Base-by-base conservation (phyloP, 2,113 vertebrate species). In the Argyrosomus japonicus region DNA sequence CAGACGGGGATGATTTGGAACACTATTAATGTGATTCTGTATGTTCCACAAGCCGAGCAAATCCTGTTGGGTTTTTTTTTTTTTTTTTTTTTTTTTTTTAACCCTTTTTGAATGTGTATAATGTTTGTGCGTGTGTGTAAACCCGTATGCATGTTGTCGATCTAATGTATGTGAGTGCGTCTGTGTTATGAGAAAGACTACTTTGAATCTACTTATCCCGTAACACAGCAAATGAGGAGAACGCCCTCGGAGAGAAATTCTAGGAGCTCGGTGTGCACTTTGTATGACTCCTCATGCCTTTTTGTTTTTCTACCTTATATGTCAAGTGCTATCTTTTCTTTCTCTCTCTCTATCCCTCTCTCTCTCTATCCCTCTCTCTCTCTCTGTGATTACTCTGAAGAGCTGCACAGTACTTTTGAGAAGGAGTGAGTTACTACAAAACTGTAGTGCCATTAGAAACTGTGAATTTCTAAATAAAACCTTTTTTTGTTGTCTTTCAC, bases 391-490 rank as follows among this genome's bases (percentile, higher is more conserved):
- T 81, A 84, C 85, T 93, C 83, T 91, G 48, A 92, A 87, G 84
- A 92, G 89, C 94, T 85, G 94, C 95, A 95, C 89, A 91, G 89
- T 92, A 93, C 94, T 95, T 94, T 95, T 94, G 93, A 96, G 94
- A 93, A 94, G 91, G 92, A 96, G 91, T 90, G 94, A 96, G 89
- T 96, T 96, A 97, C 97, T 97, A 96, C 97, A 92, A 94, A 96
- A 77, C 50, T 97, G 97, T 98, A 98, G 97, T 98, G 96, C 97
- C 96, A 97, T 97, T 99, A 99, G 97, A 99, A 99, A 99, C 98
- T 99, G 98, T 99, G 98, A 99, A 99, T 99, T 99, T 99, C 96
- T 97, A 97, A 99, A 99, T 99, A 99, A 99, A 99, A 97, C 95
- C 88, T 69, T 96, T 53, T 96, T 92, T 91, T 88, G 90, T 94